Percentiles rank a stretch among this genome's conserved stretches.
Conservation (phyloP, 2,888 invertebrate species). For the Xylophagus ater region DNA sequence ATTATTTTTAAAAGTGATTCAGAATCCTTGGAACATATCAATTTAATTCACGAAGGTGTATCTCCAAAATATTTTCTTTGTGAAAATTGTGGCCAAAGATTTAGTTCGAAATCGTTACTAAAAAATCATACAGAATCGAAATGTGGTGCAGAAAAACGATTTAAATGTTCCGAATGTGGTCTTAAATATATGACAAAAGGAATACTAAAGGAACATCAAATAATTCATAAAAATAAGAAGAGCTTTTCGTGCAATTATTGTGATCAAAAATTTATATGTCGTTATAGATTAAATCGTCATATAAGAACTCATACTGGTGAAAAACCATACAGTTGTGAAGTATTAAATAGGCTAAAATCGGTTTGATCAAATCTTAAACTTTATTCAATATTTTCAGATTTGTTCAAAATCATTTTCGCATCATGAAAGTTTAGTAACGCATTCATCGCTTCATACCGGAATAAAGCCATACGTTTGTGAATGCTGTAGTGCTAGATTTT, state of each 20-base stretch:
- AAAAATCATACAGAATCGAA: conserved; percentile 33
- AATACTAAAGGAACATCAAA: conserved; percentile 29
- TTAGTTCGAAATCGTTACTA: conserved; percentile 35
- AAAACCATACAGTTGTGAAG: conserved; percentile 32
- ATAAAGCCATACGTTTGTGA: conserved; percentile 38
- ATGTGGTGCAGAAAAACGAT: conserved; percentile 38
- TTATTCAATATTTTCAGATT: conserved; percentile 20
- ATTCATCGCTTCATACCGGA: conserved; percentile 40
- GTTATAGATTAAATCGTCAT: conserved; percentile 28
- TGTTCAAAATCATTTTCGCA: conserved; percentile 40
- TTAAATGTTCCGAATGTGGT: conserved; percentile 33
- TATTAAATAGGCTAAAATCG: conserved; percentile 12
- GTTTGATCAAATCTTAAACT: background rate
- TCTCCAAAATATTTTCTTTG: conserved; percentile 35
- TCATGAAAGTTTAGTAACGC: conserved; percentile 40
- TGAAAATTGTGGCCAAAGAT: conserved; percentile 39
- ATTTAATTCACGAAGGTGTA: conserved; percentile 33
- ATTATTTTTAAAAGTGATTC: conserved; percentile 28
- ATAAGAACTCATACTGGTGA: conserved; percentile 31
- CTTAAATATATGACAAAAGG: conserved; percentile 28
- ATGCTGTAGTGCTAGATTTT: conserved; percentile 40
- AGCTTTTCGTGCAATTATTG: conserved; percentile 32
- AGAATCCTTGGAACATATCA: conserved; percentile 35
- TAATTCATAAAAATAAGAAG: conserved; percentile 28
- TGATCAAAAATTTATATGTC: conserved; percentile 29